Base-by-base conservation (phyloP, 1,140 invertebrate genomes). In the Nephotettix cincticeps region DNA sequence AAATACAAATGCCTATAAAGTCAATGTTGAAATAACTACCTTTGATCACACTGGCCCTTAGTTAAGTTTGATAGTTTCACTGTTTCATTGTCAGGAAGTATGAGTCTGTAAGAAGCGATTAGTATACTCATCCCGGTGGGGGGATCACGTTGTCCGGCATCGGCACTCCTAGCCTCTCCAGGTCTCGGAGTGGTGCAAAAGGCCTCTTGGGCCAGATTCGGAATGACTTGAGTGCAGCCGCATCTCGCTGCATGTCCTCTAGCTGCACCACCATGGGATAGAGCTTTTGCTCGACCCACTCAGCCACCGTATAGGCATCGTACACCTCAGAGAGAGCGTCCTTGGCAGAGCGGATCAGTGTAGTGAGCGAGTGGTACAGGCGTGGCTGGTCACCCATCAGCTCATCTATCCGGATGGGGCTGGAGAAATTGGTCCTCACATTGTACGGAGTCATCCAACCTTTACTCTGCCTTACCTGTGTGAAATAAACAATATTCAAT, bases 391-490 rank as follows among this genome's bases (percentile, higher is more conserved):
- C 89, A 9, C 51, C 67, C 21, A 89, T 85, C 23, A 88, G 83
- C 76, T 89, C 90, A 70, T 91, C 90, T 0, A 94, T 84, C 11
- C 92, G 82, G 72, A 89, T 84, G 0, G 91, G 90, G 72, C 87
- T 89, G 2, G 90, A 89, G 73, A 90, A 93, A 73, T 89, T 90
- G 74, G 90, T 86, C n/a, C 90, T 85, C 0, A 93, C 82, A 78
- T 93, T 94, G 76, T 93, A 94, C 3, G 88, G 85, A 6, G 91
- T 93, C 75, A 93, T 81, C 92, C 92, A 95, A 21, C 90, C 89
- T 73, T 84, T 74, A 78, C 75, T 32, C 23, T 65, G 73, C 25
- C 65, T 36, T 13, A 75, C 70, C 28, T 45, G 30, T n/a, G 51
- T 27, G 19, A 72, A 21, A 28, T 2, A 58, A 58, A 25, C 27